A percentile compares a stretch with the other conserved stretches of the same genome.
phyloP scores from a whole-genome alignment of 2,113 vertebrate genomes.

The Ophiodon elongatus region DNA sequence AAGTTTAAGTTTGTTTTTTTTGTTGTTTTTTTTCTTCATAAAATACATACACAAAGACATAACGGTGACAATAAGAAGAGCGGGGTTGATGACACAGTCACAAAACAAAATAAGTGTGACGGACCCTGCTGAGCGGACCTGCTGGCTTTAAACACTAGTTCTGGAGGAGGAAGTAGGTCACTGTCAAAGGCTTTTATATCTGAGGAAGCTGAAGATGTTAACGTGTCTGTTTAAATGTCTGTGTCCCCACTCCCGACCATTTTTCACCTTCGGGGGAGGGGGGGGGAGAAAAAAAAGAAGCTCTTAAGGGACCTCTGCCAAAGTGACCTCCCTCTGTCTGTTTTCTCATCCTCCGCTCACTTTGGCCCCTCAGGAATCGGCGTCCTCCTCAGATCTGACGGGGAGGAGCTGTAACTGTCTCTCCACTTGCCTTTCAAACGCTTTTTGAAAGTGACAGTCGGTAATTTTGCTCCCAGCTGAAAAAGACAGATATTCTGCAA shows the following conservation, averaged over 20 bases:
- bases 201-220: constrained; percentile 54
- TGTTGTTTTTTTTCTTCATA: constrained; percentile 7
- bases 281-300: neutral
- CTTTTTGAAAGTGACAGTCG: constrained; percentile 32
- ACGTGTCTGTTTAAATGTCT: constrained; percentile 66
- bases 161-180: constrained; percentile 24
- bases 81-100: constrained; percentile 1
- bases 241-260: constrained; percentile 11
- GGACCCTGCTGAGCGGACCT: constrained; percentile 48
- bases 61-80: constrained; percentile 24
- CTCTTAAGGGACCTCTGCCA: constrained; percentile 72
- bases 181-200: constrained; percentile 65
- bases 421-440: constrained; percentile 5
- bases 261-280: neutral
- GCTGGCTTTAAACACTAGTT: constrained; percentile 60
- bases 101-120: constrained; percentile 5
- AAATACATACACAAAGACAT: constrained; percentile 7
- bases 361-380: constrained; percentile 78
- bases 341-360: constrained; percentile 58
- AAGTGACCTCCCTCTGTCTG: constrained; percentile 65
- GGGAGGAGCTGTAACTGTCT: constrained; percentile 20
- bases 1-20: constrained; percentile 9
- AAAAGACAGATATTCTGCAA: constrained; percentile 30
- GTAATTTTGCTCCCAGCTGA: constrained; percentile 36
- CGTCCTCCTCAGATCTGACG: constrained; percentile 27